Conservation (phyloP, 30 jellyfish, hydroid and myxozoan genomes). For the Aurelia aurita region DNA sequence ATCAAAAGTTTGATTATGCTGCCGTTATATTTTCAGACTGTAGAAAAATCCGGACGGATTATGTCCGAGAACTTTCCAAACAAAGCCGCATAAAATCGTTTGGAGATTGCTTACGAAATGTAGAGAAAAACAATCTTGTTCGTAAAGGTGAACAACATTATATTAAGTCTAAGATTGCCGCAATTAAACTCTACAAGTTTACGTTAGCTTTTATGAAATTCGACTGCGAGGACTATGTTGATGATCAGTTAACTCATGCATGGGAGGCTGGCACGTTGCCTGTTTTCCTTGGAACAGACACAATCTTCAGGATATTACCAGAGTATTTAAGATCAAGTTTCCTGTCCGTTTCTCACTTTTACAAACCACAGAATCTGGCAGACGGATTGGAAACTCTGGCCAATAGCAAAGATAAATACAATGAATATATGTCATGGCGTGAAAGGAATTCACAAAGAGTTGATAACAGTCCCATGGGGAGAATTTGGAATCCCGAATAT, state of each 20-base stretch:
- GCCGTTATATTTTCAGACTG: conserved; percentile 75
- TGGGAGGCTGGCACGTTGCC: conserved; percentile 86
- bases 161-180: conserved; percentile 32
- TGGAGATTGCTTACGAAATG: conserved; percentile 79
- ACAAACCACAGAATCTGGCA: conserved; percentile 75
- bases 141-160: conserved; percentile 38
- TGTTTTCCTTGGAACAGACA: conserved; percentile 83
- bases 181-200: conserved; percentile 58
- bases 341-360: conserved; percentile 63
- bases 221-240: conserved; percentile 78
- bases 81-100: conserved; percentile 57
- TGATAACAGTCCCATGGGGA: conserved; percentile 43
- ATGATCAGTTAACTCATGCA: conserved; percentile 81
- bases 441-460: not conserved
- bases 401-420: conserved; percentile 52
- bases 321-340: conserved; percentile 47
- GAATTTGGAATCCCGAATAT: conserved; percentile 65
- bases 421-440: conserved; percentile 60
- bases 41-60: conserved; percentile 49
- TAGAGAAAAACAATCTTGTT: conserved; percentile 65
- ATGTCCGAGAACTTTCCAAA: conserved; percentile 74
- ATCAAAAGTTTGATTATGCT: conserved; percentile 65
- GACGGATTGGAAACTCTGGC: conserved; percentile 49
- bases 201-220: conserved; percentile 73
- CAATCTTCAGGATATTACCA: conserved; percentile 50